Base-by-base conservation (phyloP, 2,888 invertebrate species). In the Ophonus ardosiacus region DNA sequence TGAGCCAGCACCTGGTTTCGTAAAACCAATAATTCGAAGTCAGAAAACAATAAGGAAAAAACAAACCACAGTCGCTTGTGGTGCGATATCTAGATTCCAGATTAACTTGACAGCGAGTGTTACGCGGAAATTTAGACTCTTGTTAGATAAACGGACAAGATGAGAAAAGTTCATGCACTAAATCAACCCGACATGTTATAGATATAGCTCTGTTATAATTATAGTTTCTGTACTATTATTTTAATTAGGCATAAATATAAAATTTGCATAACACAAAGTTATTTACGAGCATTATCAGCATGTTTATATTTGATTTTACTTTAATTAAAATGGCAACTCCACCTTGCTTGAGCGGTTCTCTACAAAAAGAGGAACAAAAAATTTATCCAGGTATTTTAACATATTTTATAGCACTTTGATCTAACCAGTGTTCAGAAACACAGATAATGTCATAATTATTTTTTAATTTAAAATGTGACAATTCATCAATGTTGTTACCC, bases 21-120 rank as follows among this genome's bases (percentile, higher is more conserved):
- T 15, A 13, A n/a, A 21, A 10, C 65, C 65, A 65, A 65, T 65
- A 24, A 65, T 65, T 65, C 65, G 31, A 65, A 65, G 65, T 15
- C 65, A 31, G 31, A 24, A 65, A 65, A 65, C 65, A 65, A 65
- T 65, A 65, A 65, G 65, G 38, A 65, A 65, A 63, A 65, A 65
- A 31, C 65, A 65, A 65, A 65, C 65, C 65, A 31, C 65, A 65
- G 65, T 65, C 65, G 24, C 65, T 24, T 17, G 31, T 24, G 8
- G 65, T n/a, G 31, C 31, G 65, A 65, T 65, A 65, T 65, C 65
- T 65, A 65, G 65, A 65, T 65, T 65, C 31, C 31, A 65, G 65
- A 65, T 65, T 65, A 65, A 65, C 65, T 21, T 65, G 65, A 65
- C 65, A 65, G 31, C 65, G 31, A 65, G 38, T 31, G 65, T 15